phyloP scores from a whole-genome alignment of 2,113 vertebrate genomes.

The Bucco capensis region DNA sequence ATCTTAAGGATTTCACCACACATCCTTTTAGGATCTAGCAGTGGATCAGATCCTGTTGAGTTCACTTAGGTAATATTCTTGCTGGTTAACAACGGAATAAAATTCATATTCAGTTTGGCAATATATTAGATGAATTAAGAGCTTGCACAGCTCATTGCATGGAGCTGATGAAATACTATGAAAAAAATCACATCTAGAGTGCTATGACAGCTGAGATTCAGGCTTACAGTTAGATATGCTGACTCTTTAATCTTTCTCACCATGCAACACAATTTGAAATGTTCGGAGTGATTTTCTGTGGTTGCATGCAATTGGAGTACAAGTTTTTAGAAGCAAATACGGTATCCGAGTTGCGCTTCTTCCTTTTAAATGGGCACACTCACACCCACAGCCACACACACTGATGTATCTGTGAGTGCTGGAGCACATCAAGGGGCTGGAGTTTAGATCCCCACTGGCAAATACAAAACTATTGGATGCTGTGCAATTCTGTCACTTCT shows the following conservation, averaged over 20 bases:
- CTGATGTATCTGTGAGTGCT: neutral
- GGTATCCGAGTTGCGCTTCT: neutral
- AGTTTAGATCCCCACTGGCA: neutral
- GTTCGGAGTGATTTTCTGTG: neutral
- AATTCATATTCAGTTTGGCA: neutral
- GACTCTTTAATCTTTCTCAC: neutral
- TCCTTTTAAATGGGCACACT: neutral
- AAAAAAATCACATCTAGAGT: neutral
- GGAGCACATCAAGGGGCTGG: neutral
- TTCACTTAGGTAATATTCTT: neutral
- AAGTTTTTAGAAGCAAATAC: neutral
- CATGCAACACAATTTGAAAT: neutral
- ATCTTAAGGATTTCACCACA: neutral
- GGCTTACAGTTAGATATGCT: neutral
- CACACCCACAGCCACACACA: neutral
- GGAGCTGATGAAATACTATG: neutral
- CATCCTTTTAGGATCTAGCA: neutral
- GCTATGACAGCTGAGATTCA: neutral
- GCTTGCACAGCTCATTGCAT: neutral
- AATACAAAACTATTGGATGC: neutral
- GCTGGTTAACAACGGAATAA: neutral
- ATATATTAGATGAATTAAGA: neutral
- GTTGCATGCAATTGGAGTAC: neutral
- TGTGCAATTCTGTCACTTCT: conserved; percentile 26
- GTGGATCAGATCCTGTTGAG: neutral